Conservation (phyloP, 2,888 invertebrate genomes). For the Pollenia griseotomentosa region DNA sequence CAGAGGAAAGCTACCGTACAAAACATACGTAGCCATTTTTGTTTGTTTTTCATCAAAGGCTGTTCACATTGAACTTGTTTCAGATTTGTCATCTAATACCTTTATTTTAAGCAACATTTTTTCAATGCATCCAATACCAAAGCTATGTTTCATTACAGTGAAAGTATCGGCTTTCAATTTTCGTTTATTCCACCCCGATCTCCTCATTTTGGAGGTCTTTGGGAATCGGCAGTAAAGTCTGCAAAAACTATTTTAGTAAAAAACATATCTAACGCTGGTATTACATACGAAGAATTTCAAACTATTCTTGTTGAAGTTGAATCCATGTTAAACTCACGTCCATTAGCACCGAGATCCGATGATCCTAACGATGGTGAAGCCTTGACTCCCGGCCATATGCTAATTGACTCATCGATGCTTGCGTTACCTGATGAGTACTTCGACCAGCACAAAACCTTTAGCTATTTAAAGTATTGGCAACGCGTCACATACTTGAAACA, state of each 20-base stretch:
- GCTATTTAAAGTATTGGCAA: too few species aligned
- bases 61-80: too few species aligned
- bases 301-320: not conserved
- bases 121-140: not conserved
- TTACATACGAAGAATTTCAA: not conserved
- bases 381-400: not conserved
- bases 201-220: constrained; percentile 23
- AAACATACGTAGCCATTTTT: too few species aligned
- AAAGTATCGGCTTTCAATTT: not conserved
- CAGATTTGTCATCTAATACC: too few species aligned
- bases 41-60: too few species aligned
- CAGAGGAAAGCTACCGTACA: too few species aligned
- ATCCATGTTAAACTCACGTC: not conserved
- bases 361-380: not conserved
- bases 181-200: constrained; percentile 7
- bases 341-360: constrained; percentile 1
- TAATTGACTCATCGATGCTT: constrained; percentile 35
- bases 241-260: not conserved
- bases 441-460: not conserved
- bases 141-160: not conserved
- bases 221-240: constrained; percentile 23
- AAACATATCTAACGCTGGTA: not conserved
- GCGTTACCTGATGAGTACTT: not conserved
- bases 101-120: not conserved
- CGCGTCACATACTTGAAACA: too few species aligned